Conservation (phyloP, 2,797 vertebrate species). For the Sitta carolinensis region DNA sequence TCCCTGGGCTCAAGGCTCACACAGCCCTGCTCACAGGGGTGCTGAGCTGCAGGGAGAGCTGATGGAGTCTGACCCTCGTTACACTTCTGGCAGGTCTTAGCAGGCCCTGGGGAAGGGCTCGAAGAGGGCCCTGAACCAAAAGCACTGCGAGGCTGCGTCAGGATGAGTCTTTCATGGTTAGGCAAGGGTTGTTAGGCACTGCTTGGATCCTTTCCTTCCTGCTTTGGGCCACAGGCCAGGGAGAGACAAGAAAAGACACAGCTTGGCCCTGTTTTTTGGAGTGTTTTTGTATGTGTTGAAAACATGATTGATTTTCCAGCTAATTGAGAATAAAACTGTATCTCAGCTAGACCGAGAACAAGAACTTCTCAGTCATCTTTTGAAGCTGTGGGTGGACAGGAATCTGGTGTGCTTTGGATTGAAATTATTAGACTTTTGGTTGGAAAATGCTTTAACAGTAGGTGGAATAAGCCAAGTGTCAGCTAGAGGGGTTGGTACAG, state of each 20-base stretch:
- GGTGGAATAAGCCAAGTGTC: neutral
- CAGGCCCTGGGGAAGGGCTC: constrained; percentile 1
- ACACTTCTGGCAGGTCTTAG: neutral
- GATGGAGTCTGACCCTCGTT: neutral
- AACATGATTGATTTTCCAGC: constrained; percentile 24
- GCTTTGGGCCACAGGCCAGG: constrained; percentile 9
- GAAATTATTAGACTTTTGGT: neutral
- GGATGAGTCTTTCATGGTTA: neutral
- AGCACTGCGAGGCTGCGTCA: neutral
- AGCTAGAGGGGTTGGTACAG: neutral
- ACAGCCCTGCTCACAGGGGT: neutral
- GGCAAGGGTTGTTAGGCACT: neutral
- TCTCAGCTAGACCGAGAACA: neutral
- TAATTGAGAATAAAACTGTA: neutral
- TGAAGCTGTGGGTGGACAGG: neutral
- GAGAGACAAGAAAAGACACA: constrained; percentile 23
- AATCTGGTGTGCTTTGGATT: neutral
- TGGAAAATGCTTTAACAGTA: neutral
- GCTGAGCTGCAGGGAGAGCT: neutral
- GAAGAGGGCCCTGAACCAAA: constrained; percentile 8
- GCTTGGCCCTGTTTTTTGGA: neutral
- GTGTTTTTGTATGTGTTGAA: neutral
- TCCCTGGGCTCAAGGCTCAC: neutral
- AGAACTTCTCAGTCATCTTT: neutral
- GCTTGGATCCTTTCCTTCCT: constrained; percentile 35